Percentiles rank a stretch among this genome's conserved stretches.
These are phyloP conservation scores for Sphaerophoria taeniata DNA, from an alignment of 2,888 invertebrate species.

Conservation along the genomic window DNA sequence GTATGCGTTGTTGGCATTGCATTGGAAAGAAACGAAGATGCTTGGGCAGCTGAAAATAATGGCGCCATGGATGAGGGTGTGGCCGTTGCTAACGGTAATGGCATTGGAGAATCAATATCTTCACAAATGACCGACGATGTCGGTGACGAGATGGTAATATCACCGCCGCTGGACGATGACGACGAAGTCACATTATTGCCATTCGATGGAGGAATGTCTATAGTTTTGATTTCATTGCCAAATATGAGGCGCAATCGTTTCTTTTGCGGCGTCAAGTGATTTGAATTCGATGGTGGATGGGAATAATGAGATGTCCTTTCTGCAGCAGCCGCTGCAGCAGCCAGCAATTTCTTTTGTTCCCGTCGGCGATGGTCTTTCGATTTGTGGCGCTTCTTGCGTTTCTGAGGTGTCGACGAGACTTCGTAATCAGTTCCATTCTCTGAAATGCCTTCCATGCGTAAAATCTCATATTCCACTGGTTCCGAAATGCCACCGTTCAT, in stretches of 20 bases:
- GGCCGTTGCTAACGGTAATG: slow-evolving; percentile 52
- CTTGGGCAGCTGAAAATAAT: slow-evolving; percentile 12
- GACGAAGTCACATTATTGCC: slow-evolving; percentile 63
- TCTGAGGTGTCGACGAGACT: slow-evolving; percentile 76
- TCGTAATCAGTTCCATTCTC: slow-evolving; percentile 81
- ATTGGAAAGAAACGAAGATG: slow-evolving; percentile 77
- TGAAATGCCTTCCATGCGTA: slow-evolving; percentile 90
- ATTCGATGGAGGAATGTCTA: slow-evolving; percentile 89
- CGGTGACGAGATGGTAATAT: slow-evolving; percentile 66
- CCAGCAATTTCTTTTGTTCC: slow-evolving; percentile 59
- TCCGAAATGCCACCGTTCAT: slow-evolving; percentile 77
- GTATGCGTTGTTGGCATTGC: slow-evolving; percentile 79
- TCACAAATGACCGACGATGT: slow-evolving; percentile 62
- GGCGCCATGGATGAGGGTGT: background rate
- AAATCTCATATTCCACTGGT: slow-evolving; percentile 92
- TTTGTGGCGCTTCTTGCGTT: slow-evolving; percentile 86
- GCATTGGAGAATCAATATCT: slow-evolving; percentile 38
- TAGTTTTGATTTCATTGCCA: slow-evolving; percentile 94
- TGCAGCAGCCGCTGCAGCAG: slow-evolving; percentile 55
- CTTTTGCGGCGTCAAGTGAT: slow-evolving; percentile 87
- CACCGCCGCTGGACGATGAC: slow-evolving; percentile 49
- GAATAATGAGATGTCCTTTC: slow-evolving; percentile 54
- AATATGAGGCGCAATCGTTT: slow-evolving; percentile 94
- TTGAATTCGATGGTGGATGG: slow-evolving; percentile 77
- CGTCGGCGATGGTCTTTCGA: slow-evolving; percentile 82